A percentile compares a stretch with the other conserved stretches of the same genome.
These are phyloP conservation scores for Peromyscus attwateri DNA, from an alignment of 2,797 vertebrate genomes.

Conservation along the genomic window DNA sequence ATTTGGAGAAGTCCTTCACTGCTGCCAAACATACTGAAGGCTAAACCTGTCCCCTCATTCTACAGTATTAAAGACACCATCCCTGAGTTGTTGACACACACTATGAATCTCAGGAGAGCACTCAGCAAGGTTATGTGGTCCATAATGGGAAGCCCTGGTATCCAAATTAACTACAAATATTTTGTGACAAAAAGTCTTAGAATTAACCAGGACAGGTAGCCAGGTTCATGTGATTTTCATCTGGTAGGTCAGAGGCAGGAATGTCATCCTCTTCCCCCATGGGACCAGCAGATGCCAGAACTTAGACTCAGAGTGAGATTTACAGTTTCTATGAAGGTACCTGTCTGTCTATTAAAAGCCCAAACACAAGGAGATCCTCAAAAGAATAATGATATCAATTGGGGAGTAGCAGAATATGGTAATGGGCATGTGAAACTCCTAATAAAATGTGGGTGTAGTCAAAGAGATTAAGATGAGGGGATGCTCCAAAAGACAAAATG, in stretches of 20 bases:
- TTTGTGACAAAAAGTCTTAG: conserved; percentile 95
- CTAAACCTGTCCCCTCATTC: background rate
- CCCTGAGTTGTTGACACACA: background rate
- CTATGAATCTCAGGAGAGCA: background rate
- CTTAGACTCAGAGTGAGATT: conserved; percentile 97
- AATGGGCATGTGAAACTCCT: background rate
- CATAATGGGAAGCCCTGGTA: conserved; percentile 94
- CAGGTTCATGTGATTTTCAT: conserved; percentile 97
- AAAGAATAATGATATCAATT: background rate
- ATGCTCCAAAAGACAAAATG: background rate
- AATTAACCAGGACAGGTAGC: conserved; percentile 95
- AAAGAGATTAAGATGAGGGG: background rate
- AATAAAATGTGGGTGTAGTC: background rate
- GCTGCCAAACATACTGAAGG: background rate
- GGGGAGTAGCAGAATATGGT: background rate
- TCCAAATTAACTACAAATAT: conserved; percentile 81
- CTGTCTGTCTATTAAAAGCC: background rate
- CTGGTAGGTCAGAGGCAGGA: conserved; percentile 95
- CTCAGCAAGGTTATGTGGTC: conserved; percentile 86
- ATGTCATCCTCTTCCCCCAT: conserved; percentile 96
- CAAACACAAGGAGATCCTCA: background rate
- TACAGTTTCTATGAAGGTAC: conserved; percentile 91
- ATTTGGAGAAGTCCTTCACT: conserved; percentile 73
- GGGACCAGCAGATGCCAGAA: conserved; percentile 94
- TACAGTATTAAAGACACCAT: background rate